Conservation (phyloP, 2,113 vertebrate genomes). For the Salminus brasiliensis region DNA sequence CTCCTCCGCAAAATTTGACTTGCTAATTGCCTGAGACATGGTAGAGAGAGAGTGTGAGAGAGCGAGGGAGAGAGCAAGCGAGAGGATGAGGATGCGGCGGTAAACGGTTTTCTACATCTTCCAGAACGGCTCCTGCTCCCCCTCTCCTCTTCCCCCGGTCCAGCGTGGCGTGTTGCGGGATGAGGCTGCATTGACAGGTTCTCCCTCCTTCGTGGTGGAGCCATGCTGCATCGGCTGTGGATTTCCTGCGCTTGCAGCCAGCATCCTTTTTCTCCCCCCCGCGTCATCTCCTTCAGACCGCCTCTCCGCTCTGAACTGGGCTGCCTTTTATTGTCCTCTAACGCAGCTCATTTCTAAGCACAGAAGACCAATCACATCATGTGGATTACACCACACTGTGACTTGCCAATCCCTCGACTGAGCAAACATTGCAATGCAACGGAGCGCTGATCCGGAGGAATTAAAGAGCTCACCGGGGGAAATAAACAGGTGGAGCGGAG, state of each 20-base stretch:
- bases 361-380: constrained; percentile 13
- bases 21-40: constrained; percentile 40
- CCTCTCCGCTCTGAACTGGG: not conserved
- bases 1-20: constrained; percentile 33
- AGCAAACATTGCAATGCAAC: constrained; percentile 2
- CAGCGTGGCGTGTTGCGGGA: not conserved
- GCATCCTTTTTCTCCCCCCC: not conserved
- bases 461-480: not conserved
- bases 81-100: constrained; percentile 21
- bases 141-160: not conserved
- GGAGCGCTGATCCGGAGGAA: constrained; percentile 5
- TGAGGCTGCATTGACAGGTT: not conserved
- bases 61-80: constrained; percentile 6
- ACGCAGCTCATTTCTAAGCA: not conserved
- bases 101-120: constrained; percentile 20
- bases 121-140: constrained; percentile 9
- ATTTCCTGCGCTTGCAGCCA: not conserved
- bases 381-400: constrained; percentile 12
- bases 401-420: not conserved
- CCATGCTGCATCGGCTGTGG: not conserved
- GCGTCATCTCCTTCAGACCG: not conserved
- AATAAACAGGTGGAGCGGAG: constrained; percentile 3
- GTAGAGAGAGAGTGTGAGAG: constrained; percentile 16
- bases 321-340: constrained; percentile 32
- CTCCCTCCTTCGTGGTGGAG: not conserved